Evolutionary conservation across 2,888 invertebrate species (phyloP).

Genomic region (Timema podura): DNA sequence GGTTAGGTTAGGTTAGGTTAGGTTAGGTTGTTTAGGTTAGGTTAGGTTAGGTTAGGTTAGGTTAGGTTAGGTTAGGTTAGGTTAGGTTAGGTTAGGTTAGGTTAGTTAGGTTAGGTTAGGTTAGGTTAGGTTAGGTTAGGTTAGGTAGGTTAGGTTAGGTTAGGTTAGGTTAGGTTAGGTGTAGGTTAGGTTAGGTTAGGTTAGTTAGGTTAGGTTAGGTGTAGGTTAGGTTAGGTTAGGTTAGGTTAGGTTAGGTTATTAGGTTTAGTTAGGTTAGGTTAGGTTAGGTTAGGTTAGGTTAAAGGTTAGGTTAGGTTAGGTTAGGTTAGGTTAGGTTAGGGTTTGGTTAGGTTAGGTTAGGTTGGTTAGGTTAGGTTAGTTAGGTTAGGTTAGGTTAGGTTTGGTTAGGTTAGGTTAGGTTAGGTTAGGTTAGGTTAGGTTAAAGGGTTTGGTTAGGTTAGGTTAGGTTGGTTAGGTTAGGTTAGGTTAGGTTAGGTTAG

Average conservation of each 20-base stretch:
- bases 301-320: not conserved
- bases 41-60: slow-evolving; percentile 1
- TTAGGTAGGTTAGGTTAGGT: slow-evolving; percentile 25
- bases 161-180: slow-evolving; percentile 25
- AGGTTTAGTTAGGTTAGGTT: slow-evolving; percentile 14
- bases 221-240: slow-evolving; percentile 12
- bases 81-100: not conserved
- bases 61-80: slow-evolving; percentile 16
- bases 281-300: not conserved
- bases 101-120: slow-evolving; percentile 26
- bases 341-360: slow-evolving; percentile 10
- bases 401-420: slow-evolving; percentile 6
- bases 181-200: not conserved
- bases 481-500: slow-evolving; percentile 14
- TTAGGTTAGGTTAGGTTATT: slow-evolving; percentile 13
- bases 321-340: slow-evolving; percentile 7
- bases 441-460: slow-evolving; percentile 8
- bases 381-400: slow-evolving; percentile 8
- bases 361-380: slow-evolving; percentile 7
- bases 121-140: slow-evolving; percentile 18
- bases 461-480: slow-evolving; percentile 16
- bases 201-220: slow-evolving; percentile 13
- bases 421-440: slow-evolving; percentile 15
- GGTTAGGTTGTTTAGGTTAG: slow-evolving; percentile 3
- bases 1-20: slow-evolving; percentile 6